Evolutionary conservation across 1,140 invertebrate species (phyloP), one percentile per base, ranked within the genome.

Genomic region (Heliconius nattereri): DNA sequence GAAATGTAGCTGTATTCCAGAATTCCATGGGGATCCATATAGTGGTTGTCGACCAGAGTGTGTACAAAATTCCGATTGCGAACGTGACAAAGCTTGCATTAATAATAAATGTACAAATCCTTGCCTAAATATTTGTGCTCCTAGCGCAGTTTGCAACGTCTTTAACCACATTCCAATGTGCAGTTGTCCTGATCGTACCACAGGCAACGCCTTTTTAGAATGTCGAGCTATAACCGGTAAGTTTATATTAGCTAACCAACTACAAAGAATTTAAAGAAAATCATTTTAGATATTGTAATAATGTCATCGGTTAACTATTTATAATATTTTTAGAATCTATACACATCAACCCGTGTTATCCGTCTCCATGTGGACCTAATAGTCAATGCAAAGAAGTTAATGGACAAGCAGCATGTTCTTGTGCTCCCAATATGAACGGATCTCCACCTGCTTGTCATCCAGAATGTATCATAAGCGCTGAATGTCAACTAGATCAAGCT

Each of bases 151-250:
- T 85, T 98, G 98, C 87, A 95, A 96, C 80, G 97, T 98, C 8
- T 96, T 98, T 8, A 97, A 97, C 80, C 98, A 98, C 86, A 97
- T 96, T 19, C 97, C 98, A 3, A 96, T 97, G 84, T 98, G 98
- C 85, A 97, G 96, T 81, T 98, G 98, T 86, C 92, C 96, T 60
- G 85, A 95, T 37, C 97, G 97, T 16, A 97, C 95, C 87, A 96
- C 96, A 92, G 98, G 98, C 70, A 97, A 98, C 89, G 97, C 98
- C 26, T 98, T 97, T 85, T 96, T 97, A 75, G 96, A 96, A 54
- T 98, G 97, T 87, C 96, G 96, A 19, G 95, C 95, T 89, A 95
- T 95, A 60, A 66, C 60, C 13, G 60, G 60, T 66, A 26, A 66
- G 26, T 60, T 26, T 23, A 23, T 11, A 26, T 26, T 60, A 45